Evolutionary conservation across 2,797 vertebrate species (phyloP).

Genomic region (Malurus leucopterus): DNA sequence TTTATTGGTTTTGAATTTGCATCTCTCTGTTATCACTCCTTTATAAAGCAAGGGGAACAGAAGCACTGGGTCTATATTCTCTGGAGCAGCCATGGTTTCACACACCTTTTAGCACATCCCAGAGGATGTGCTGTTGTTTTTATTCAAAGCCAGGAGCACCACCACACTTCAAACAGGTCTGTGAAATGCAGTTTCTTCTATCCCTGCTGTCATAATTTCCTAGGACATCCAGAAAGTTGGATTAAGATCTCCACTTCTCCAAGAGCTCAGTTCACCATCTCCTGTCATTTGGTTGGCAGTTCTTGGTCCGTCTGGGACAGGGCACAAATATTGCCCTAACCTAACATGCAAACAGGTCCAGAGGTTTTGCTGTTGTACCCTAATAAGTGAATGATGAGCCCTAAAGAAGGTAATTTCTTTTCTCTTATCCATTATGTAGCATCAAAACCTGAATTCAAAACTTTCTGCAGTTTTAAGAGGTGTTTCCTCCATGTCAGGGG

Average conservation of each 20-base stretch:
- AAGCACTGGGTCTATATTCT: neutral
- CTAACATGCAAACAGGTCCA: neutral
- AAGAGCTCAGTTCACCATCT: neutral
- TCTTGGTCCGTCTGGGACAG: neutral
- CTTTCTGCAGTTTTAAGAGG: neutral
- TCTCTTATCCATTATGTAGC: neutral
- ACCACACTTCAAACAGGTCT: neutral
- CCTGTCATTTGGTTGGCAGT: neutral
- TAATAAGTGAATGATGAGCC: neutral
- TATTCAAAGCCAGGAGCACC: neutral
- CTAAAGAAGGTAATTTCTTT: conserved; percentile 14
- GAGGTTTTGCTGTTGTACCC: neutral
- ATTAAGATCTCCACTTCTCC: neutral
- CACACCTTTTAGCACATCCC: neutral
- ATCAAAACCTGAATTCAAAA: neutral
- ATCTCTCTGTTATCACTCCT: neutral
- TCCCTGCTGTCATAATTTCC: neutral
- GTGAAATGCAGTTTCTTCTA: neutral
- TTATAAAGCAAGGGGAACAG: neutral
- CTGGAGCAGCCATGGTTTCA: neutral
- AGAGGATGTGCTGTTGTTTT: conserved; percentile 38
- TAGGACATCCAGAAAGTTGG: neutral
- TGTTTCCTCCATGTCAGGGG: neutral
- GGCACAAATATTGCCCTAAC: neutral
- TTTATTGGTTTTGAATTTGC: neutral